Base-by-base conservation (phyloP, 2,888 invertebrate species). In the Chrysotoxum bicinctum region DNA sequence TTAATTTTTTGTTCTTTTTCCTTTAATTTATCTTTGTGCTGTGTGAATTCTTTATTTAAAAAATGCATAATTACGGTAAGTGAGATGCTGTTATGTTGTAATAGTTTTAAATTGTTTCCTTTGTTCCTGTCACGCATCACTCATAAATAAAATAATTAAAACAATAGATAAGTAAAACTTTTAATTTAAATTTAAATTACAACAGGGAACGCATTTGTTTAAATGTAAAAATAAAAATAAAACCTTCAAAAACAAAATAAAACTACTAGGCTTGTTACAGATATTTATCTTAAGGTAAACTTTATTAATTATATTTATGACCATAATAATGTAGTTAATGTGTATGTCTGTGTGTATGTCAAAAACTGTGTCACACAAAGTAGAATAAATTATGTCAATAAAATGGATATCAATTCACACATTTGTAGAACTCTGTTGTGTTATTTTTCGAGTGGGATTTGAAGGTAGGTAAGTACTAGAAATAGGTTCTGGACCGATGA, bases 121-220 rank as follows among this genome's bases (percentile, higher is more conserved):
- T 75, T 70, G 35, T 69, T 75, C 66, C 52, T 68, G 43, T 62
- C 35, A 66, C 58, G 58, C 75, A 79, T 70, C 58, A 40, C 54
- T 66, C 45, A 72, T 74, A 43, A 56, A 54, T n/a, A 58, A 64
- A 80, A 32, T 56, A 30, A 58, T 30, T 23, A 21, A 52, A 32
- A n/a, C 26, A 75, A 76, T 76, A 72, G 60, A 69, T 76, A 62
- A 69, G 76, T 69, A 69, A 37, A 72, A 75, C 32, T 74, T 23
- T 23, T 32, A 70, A 21, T 40, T 35, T 26, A 26, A 26, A 40
- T 74, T 23, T 23, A 40, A 69, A 21, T 40, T 35, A 81, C 68
- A 80, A 81, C 76, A 81, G 85, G 81, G 77, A 85, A 76, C 69
- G 85, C 85, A 85, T 85, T 81, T 85, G 30, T 56, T 66, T 30